Conservation (phyloP, 2,797 vertebrate species). For the Sarcoramphus papa region DNA sequence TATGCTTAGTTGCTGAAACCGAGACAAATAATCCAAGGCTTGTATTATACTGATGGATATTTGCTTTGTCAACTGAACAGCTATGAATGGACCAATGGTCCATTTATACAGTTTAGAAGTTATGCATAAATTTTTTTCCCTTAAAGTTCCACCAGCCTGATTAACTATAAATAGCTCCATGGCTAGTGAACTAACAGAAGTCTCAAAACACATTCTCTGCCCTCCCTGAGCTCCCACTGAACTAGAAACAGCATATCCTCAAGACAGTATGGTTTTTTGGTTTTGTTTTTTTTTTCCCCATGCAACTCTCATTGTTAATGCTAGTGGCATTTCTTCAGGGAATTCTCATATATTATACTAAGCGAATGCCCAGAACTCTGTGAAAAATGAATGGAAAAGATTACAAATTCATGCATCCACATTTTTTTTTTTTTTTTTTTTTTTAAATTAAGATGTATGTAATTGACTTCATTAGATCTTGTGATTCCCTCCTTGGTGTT, state of each 20-base stretch:
- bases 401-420: background rate
- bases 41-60: background rate
- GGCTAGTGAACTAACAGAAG: background rate
- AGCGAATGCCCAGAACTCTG: slow-evolving; percentile 33
- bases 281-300: background rate
- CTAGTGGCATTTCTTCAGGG: background rate
- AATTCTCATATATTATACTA: background rate
- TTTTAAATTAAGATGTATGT: background rate
- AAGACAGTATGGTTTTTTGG: background rate
- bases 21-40: background rate
- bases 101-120: background rate
- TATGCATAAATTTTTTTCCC: background rate
- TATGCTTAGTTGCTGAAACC: background rate
- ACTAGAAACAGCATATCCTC: background rate
- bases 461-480: background rate
- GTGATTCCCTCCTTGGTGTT: background rate
- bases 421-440: background rate
- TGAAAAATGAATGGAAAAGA: slow-evolving; percentile 50
- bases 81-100: background rate
- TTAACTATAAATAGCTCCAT: background rate
- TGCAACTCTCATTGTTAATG: background rate
- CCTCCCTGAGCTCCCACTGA: background rate
- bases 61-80: background rate
- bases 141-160: background rate
- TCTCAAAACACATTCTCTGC: background rate